A percentile compares a stretch with the other conserved stretches of the same genome.
These are phyloP conservation scores for Hypolimnas misippus DNA, from an alignment of 2,888 invertebrate species.

Conservation along the genomic window DNA sequence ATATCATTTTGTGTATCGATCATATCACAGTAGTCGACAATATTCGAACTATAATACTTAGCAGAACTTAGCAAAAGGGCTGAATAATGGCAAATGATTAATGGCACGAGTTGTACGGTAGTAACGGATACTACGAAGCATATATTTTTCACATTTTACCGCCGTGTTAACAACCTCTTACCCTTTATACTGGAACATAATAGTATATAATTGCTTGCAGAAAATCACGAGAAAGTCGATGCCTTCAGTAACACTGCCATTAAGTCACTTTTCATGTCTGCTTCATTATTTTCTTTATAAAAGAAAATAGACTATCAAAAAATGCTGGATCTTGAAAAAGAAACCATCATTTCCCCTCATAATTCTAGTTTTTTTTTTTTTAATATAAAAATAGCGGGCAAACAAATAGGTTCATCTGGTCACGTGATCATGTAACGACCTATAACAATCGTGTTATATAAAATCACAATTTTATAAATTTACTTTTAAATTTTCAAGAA, in stretches of 20 bases:
- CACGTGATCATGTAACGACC: no score
- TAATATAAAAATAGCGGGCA: no score
- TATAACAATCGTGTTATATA: no score
- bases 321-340: neutral
- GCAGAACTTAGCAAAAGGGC: neutral
- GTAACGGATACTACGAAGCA: neutral
- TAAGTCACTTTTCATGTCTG: neutral
- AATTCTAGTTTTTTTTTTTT: no score
- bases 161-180: neutral
- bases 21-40: no score
- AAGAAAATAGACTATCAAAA: neutral
- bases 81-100: neutral
- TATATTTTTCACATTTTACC: neutral
- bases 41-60: neutral
- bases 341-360: neutral
- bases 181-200: neutral
- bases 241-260: neutral
- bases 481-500: no score
- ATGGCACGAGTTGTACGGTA: neutral
- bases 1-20: no score
- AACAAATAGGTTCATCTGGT: no score
- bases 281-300: neutral
- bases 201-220: constrained; percentile 3
- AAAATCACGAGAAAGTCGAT: neutral
- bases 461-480: no score